These are phyloP conservation scores for Microctonus hyperodae DNA, from an alignment of 2,888 invertebrate species.

Conservation along the genomic window DNA sequence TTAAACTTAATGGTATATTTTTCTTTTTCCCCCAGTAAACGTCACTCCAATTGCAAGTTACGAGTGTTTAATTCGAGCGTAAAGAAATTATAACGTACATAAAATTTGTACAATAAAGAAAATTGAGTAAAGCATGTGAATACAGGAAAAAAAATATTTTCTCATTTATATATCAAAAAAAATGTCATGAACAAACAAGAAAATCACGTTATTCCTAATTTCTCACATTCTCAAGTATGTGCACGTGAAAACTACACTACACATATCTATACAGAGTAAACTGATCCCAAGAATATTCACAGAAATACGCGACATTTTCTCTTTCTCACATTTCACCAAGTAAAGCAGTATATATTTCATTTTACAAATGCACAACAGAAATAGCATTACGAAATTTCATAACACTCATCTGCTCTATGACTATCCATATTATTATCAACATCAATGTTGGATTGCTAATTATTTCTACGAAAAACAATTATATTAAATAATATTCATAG, in stretches of 20 bases:
- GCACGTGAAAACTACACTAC: not conserved
- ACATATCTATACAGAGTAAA: not conserved
- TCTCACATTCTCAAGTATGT: constrained; percentile 22
- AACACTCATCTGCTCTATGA: not conserved
- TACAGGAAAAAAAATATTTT: no score
- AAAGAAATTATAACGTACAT: no score
- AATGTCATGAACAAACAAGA: constrained; percentile 19
- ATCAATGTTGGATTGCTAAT: not conserved
- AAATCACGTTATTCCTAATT: constrained; percentile 28
- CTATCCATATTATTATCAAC: not conserved
- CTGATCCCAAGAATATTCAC: constrained; percentile 13
- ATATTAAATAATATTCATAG: not conserved
- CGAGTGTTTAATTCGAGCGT: no score
- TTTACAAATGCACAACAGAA: not conserved
- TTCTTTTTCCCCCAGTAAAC: no score
- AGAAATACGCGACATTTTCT: constrained; percentile 15
- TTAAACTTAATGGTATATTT: no score
- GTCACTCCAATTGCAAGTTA: no score
- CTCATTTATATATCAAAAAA: not conserved
- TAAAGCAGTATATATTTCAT: not conserved
- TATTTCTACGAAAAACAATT: not conserved
- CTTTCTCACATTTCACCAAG: not conserved
- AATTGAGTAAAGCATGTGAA: no score
- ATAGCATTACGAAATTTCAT: not conserved
- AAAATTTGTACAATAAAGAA: no score